Base-by-base conservation (phyloP, 2,797 vertebrate genomes). In the Tauraco hartlaubi region DNA sequence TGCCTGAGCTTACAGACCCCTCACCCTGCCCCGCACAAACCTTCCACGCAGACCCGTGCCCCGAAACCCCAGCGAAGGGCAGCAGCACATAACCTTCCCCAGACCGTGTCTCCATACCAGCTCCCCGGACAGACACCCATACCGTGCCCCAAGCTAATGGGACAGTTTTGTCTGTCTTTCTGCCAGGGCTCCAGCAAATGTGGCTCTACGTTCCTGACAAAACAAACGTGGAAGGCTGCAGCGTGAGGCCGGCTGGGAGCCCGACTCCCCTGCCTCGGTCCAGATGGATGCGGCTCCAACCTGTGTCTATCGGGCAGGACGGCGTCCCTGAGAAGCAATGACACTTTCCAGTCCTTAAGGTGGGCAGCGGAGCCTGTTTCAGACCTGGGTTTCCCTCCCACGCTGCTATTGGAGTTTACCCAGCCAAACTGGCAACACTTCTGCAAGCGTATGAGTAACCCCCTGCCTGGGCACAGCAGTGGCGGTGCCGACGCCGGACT, bases 401-500 rank as follows among this genome's bases (percentile, higher is more conserved):
- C 12, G 12, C 46, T 12, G 6, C 41, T 72, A 48, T 8, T 49
- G 39, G 48, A 71, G 29, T 20, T 58, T 6, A 25, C 71, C 61
- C 74, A 46, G 85, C 51, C 81, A 22, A 78, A 86, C 12, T 39
- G 37, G 66, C 61, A 72, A 9, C 78, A 2, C 25, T n/a, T 56
- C 41, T 2, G n/a, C 2, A 11, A 46, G 31, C 0, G 2, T 8
- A 15, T 10, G 63, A 20, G 33, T 62, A 68, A 4, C 3, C 46
- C 49, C 37, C 16, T 43, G 76, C 80, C 76, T 2, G 79, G 44
- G 56, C 85, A 83, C 90, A 44, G 29, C 39, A 55, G 43, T 8
- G 12, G 62, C 2, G 4, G 9, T 88, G 83, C 86, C 86, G 72
- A 11, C 3, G 2, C 43, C 12, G 18, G 58, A 29, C 72, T 1